Base-by-base conservation (phyloP, 2,888 invertebrate species). In the Zygothrica quintamaculata region DNA sequence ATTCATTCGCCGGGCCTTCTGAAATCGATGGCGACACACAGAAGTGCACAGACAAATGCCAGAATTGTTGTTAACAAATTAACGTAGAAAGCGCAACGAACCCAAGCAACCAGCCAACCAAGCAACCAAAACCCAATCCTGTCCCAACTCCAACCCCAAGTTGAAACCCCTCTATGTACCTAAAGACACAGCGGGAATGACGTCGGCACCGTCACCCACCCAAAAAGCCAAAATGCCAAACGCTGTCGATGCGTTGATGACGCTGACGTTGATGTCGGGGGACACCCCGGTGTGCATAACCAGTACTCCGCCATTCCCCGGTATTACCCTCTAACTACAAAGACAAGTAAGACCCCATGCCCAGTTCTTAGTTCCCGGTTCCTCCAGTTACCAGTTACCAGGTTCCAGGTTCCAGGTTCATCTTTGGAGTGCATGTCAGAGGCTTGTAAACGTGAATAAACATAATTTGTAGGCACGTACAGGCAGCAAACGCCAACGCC, bases 391-490 rank as follows among this genome's bases (percentile, higher is more conserved):
- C n/a, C 15, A 2, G 34, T 34, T 26, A n/a, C 51, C 31, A 42
- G 31, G 40, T 70, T 69, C 53, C 51, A 18, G 64, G 52, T 50
- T 58, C 62, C 51, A 70, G 56, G 33, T 64, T 72, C 70, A 52
- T 68, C 69, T 58, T 47, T 13, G 11, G 62, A 77, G 84, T 85
- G 81, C 82, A 86, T 86, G 82, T 82, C 82, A 81, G 87, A 70
- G 81, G 84, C 82, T 77, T 82, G 82, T 82, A 82, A 82, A 87
- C 81, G 81, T 82, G 82, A 84, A 77, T 86, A 82, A 82, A 82
- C 82, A 82, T 84, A 82, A 82, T 86, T 82, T 82, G 82, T 86
- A 60, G 79, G 79, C 82, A 79, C 84, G 73, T 77, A 75, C 76
- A 65, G n/a, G 65, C 74, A 57, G 60, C 67, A 67, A 84, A 81